Base-by-base conservation (phyloP, 2,113 vertebrate species). In the Siphamia tubifer region DNA sequence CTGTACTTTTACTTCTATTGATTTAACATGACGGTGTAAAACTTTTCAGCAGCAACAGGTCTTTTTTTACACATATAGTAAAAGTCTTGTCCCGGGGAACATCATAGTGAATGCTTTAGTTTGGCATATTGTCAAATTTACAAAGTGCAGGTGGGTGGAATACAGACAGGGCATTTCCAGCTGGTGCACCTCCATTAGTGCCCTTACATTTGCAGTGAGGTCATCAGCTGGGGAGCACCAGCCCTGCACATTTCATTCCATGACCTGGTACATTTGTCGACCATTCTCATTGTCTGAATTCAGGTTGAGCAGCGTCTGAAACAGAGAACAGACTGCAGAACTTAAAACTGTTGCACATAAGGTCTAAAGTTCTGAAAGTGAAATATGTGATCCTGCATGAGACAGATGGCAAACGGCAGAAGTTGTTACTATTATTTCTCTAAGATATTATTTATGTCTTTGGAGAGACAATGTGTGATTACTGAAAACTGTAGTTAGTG, bases 161-260 rank as follows among this genome's bases (percentile, higher is more conserved):
- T 25, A 43, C 56, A 57, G 2, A 12, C 57, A 19, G 76, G 54
- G 36, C 56, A 17, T 38, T 25, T 73, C 24, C 52, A 27, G 54
- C 56, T 19, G 40, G n/a, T 55, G 8, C 17, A 31, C 61, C 52
- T 87, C 81, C 87, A 89, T 89, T 87, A 86, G 82, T 86, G 87
- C 79, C 85, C 85, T 78, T 47, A 21, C 25, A 51, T 82, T 79
- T 51, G 57, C 51, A 36, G 62, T 4, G 42, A 53, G 80, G 84
- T 85, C 78, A 84, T 77, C 70, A 68, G 70, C 72, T 68, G 67
- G 52, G 23, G 44, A 60, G 47, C 66, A 60, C 47, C 53, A 54
- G 62, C 10, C 16, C 52, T 65, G 21, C 53, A 39, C 49, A 28
- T 64, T 65, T 68, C 45, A 23, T 9, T 47, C 28, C n/a, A 34